These are phyloP conservation scores for Phragmatobia fuliginosa DNA, from an alignment of 2,888 invertebrate species.

Conservation along the genomic window DNA sequence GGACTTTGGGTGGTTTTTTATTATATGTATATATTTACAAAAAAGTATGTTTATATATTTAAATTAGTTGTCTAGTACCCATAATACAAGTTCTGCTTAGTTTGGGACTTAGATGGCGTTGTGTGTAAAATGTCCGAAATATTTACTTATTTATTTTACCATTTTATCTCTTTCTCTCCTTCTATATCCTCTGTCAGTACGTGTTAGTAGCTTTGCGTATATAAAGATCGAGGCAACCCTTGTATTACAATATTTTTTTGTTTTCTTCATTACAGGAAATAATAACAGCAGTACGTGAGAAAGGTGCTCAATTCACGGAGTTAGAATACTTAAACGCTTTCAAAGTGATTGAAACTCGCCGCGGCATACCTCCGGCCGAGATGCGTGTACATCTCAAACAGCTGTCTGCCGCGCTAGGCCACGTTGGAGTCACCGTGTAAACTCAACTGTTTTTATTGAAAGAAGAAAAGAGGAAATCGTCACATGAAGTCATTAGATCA, in stretches of 20 bases:
- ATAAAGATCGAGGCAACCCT: no score
- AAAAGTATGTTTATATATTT: no score
- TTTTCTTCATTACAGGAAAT: constrained; percentile 89
- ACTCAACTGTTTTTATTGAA: background rate
- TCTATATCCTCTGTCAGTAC: no score
- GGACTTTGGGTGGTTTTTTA: no score
- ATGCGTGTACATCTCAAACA: constrained; percentile 91
- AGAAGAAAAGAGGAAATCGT: background rate
- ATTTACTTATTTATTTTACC: no score
- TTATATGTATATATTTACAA: no score
- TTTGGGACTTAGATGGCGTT: no score
- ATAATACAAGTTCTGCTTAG: no score
- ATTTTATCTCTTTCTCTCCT: no score
- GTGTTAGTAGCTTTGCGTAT: no score
- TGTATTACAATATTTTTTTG: background rate
- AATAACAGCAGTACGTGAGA: constrained; percentile 93
- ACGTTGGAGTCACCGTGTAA: constrained; percentile 93
- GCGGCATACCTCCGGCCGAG: constrained; percentile 82
- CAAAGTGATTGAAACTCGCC: constrained; percentile 90
- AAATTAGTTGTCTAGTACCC: no score
- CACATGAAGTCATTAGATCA: background rate
- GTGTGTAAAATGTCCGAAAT: no score
- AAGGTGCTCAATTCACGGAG: constrained; percentile 95
- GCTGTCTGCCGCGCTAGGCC: constrained; percentile 94
- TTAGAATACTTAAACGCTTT: constrained; percentile 95